Percentiles rank a stretch among this genome's conserved stretches.
Evolutionary conservation across 2,797 vertebrate genomes (phyloP).

Genomic region (Pogoniulus pusillus): DNA sequence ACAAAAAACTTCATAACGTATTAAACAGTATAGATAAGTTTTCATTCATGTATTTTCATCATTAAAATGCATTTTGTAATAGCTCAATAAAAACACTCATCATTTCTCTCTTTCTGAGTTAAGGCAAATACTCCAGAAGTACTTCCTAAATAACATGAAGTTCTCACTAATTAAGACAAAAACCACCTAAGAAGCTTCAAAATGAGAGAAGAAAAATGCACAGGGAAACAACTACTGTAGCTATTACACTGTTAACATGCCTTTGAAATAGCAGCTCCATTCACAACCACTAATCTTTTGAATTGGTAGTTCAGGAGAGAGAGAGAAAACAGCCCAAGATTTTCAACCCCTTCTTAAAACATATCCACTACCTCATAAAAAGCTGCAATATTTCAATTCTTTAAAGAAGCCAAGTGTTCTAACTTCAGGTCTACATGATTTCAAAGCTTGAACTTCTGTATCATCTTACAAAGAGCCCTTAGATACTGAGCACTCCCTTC

Average conservation of each 20-base stretch:
- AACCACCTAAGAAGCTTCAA: not conserved
- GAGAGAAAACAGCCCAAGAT: not conserved
- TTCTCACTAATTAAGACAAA: not conserved
- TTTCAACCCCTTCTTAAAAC: not conserved
- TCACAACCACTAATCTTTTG: not conserved
- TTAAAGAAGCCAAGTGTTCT: not conserved
- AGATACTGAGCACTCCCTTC: not conserved
- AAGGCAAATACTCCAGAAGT: not conserved
- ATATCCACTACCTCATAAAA: not conserved
- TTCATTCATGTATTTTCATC: not conserved
- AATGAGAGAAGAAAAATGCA: not conserved
- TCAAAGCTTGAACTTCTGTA: not conserved
- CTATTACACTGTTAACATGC: not conserved
- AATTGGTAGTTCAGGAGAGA: not conserved
- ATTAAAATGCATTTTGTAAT: not conserved
- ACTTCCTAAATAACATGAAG: not conserved
- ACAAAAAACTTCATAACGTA: not conserved
- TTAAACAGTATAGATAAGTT: not conserved
- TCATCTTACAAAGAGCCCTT: not conserved
- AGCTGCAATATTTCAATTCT: not conserved
- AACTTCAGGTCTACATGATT: not conserved
- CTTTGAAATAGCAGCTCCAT: not conserved
- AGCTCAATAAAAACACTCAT: not conserved
- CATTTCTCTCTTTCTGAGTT: not conserved
- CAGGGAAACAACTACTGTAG: not conserved